Base-by-base conservation (phyloP, 2,797 vertebrate species). In the Spinus olivaceus region DNA sequence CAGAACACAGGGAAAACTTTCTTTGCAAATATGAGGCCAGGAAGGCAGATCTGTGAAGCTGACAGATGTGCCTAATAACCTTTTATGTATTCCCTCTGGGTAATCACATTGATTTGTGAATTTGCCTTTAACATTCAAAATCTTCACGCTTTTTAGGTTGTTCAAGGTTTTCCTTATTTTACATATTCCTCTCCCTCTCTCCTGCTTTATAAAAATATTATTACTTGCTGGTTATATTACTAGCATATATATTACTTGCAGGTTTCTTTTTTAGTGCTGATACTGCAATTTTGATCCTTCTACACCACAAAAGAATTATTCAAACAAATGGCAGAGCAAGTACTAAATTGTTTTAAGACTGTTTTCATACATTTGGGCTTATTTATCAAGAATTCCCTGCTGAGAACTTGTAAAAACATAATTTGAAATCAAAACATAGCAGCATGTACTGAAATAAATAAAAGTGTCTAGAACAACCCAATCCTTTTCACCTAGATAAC, bases 81-180 rank as follows among this genome's bases (percentile, higher is more conserved):
- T 78, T 78, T 65, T 24, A 90, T 65, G 72, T 41, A 78, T 53
- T 32, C 72, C 46, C 59, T 65, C 33, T 53, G 59, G 39, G 30
- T 53, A 65, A 59, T 53, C 37, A 23, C 3, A 3, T 1, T 78
- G 65, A 90, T 91, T 86, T 72, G 21, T 65, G 59, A 78, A 74
- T 59, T 79, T 81, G 66, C 37, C 47, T 83, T 86, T 44, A 72
- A 64, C 54, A 76, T 44, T 91, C 66, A 74, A 39, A 74, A 81
- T 37, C 54, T 72, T 57, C 11, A 50, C 4, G 35, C 25, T 78
- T 91, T 57, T 46, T 28, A 86, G n/a, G 3, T 27, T 88, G 33
- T 53, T 74, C 54, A 85, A 53, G 11, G 19, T 37, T 70, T 84
- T 79, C 50, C 23, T 30, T 23, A 65, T 49, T 76, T 88, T 64